A percentile compares a stretch with the other conserved stretches of the same genome.
These are phyloP conservation scores for Poeciliopsis turrubarensis DNA, from an alignment of 2,113 vertebrate genomes.

Conservation along the genomic window DNA sequence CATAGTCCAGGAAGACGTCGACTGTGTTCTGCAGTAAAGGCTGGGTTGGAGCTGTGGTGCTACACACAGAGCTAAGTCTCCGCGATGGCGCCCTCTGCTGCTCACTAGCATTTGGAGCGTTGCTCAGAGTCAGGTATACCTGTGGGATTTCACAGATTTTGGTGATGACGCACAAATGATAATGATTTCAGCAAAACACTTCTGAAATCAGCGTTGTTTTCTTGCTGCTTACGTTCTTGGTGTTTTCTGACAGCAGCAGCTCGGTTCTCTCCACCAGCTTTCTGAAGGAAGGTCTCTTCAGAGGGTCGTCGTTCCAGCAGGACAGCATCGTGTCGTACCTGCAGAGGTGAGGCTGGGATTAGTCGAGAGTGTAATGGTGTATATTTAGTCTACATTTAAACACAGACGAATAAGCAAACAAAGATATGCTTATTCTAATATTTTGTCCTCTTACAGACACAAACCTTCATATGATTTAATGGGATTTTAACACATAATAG, in stretches of 20 bases:
- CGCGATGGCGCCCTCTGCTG: conserved; percentile 80
- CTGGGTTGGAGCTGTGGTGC: conserved; percentile 92
- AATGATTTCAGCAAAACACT: neutral
- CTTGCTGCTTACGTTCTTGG: conserved; percentile 84
- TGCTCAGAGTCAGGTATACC: conserved; percentile 88
- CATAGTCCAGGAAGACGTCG: conserved; percentile 83
- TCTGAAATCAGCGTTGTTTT: neutral
- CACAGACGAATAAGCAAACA: neutral
- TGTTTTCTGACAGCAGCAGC: conserved; percentile 90
- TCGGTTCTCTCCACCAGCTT: conserved; percentile 93
- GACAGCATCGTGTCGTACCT: conserved; percentile 96
- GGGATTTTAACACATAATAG: no score
- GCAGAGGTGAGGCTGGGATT: conserved; percentile 32
- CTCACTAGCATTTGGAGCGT: conserved; percentile 70
- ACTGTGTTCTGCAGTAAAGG: conserved; percentile 86
- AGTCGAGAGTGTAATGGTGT: neutral
- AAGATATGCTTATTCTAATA: neutral
- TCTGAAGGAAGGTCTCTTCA: conserved; percentile 93
- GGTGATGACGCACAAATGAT: neutral
- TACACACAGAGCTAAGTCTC: conserved; percentile 93
- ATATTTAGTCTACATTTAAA: neutral
- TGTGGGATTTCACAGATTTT: conserved; percentile 56
- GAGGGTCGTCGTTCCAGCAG: conserved; percentile 93
- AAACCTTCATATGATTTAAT: no score
- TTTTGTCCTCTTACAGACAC: no score